Evolutionary conservation across 2,888 invertebrate genomes (phyloP).

Genomic region (Dromius quadrimaculatus): DNA sequence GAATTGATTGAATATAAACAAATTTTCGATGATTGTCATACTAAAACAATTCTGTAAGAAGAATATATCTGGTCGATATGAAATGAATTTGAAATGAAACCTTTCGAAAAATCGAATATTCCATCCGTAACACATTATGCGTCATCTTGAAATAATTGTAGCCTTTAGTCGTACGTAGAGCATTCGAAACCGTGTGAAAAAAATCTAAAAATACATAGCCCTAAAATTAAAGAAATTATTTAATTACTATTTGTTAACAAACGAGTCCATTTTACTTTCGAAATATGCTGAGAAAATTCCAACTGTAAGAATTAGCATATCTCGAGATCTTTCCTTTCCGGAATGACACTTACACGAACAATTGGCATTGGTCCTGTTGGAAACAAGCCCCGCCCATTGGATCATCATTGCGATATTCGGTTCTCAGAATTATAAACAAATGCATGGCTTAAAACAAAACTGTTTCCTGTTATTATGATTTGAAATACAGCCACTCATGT

Average conservation of each 20-base stretch:
- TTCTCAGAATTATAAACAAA: constrained; percentile 23
- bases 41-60: background rate
- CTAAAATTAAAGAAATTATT: constrained; percentile 31
- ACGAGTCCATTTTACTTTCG: constrained; percentile 1
- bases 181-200: constrained; percentile 29
- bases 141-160: constrained; percentile 11
- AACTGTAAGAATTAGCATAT: constrained; percentile 31
- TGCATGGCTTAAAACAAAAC: constrained; percentile 7
- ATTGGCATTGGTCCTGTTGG: constrained; percentile 30
- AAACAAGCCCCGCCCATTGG: constrained; percentile 28
- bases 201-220: constrained; percentile 11
- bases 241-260: constrained; percentile 34
- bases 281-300: constrained; percentile 27
- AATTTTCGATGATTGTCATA: constrained; percentile 11
- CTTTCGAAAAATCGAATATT: no score
- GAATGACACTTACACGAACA: constrained; percentile 38
- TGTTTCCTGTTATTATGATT: constrained; percentile 31
- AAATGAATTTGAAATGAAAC: no score
- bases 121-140: constrained; percentile 9
- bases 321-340: constrained; percentile 1
- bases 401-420: constrained; percentile 26
- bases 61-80: no score
- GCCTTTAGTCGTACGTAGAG: constrained; percentile 5
- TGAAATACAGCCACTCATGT: background rate
- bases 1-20: constrained; percentile 30